Conservation (phyloP, 2,888 invertebrate genomes). For the Papilio elwesi region DNA sequence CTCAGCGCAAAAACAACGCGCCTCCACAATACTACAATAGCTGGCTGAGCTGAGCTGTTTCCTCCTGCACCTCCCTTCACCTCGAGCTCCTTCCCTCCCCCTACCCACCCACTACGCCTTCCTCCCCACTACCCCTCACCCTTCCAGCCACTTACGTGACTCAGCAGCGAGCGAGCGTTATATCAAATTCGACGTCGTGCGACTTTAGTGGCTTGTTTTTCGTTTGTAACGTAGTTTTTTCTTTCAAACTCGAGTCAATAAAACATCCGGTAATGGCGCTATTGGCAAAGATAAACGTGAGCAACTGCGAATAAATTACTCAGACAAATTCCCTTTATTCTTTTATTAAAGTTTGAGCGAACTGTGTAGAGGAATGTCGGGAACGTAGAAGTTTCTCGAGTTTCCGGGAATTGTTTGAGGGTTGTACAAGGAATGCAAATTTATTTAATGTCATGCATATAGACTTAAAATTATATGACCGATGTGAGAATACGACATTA, state of each 20-base stretch:
- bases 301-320: conserved; percentile 49
- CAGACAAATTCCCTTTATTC: conserved; percentile 49
- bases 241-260: conserved; percentile 52
- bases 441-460: not conserved
- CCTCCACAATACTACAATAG: conserved; percentile 78
- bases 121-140: conserved; percentile 47
- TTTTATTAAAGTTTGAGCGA: conserved; percentile 59
- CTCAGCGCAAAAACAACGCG: conserved; percentile 77
- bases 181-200: conserved; percentile 76
- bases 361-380: conserved; percentile 49
- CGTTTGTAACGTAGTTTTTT: conserved; percentile 65
- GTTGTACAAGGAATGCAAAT: conserved; percentile 44
- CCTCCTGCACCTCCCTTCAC: conserved; percentile 51
- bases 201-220: conserved; percentile 74
- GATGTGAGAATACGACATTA: no score
- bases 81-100: conserved; percentile 45
- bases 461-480: not conserved
- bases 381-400: conserved; percentile 53
- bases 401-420: conserved; percentile 53
- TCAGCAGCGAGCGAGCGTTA: conserved; percentile 70
- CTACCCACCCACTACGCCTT: conserved; percentile 42
- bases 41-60: conserved; percentile 74
- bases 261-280: conserved; percentile 67
- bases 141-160: conserved; percentile 69
- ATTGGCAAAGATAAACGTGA: conserved; percentile 66